These are phyloP conservation scores for Arge pagana DNA, from an alignment of 2,888 invertebrate genomes.

Conservation along the genomic window DNA sequence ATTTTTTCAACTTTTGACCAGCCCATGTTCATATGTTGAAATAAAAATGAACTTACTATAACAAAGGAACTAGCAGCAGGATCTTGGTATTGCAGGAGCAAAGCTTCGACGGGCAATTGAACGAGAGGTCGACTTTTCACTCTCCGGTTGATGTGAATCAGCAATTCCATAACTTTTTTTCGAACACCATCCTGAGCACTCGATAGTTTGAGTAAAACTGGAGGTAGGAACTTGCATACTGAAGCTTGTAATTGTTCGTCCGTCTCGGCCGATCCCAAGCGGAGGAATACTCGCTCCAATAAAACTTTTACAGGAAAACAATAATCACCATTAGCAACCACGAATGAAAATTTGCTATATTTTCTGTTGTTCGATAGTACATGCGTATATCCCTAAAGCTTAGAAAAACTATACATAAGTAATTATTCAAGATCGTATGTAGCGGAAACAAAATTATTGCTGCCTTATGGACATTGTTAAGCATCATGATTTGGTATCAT, in stretches of 20 bases:
- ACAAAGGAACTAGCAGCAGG: constrained; percentile 78
- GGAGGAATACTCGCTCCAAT: constrained; percentile 85
- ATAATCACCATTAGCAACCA: too few species aligned
- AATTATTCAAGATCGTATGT: too few species aligned
- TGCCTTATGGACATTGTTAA: too few species aligned
- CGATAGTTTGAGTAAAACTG: constrained; percentile 87
- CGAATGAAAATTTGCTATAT: constrained; percentile 5
- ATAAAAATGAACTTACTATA: constrained; percentile 65
- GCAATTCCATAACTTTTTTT: constrained; percentile 86
- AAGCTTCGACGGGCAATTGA: constrained; percentile 82
- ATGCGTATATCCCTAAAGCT: too few species aligned
- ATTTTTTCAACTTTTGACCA: neutral
- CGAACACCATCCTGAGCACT: constrained; percentile 84
- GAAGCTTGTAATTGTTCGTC: constrained; percentile 87
- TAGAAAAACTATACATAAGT: too few species aligned
- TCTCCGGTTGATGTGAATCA: constrained; percentile 90
- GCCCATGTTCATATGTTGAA: too few species aligned
- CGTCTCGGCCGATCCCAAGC: constrained; percentile 85
- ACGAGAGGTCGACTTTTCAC: constrained; percentile 83
- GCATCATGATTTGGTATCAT: neutral
- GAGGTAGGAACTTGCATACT: constrained; percentile 81
- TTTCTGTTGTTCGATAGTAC: too few species aligned
- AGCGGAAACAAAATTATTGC: too few species aligned
- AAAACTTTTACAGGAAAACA: constrained; percentile 75
- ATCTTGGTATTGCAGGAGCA: constrained; percentile 80